Base-by-base conservation (phyloP, 2,888 invertebrate species). In the Leucania comma region DNA sequence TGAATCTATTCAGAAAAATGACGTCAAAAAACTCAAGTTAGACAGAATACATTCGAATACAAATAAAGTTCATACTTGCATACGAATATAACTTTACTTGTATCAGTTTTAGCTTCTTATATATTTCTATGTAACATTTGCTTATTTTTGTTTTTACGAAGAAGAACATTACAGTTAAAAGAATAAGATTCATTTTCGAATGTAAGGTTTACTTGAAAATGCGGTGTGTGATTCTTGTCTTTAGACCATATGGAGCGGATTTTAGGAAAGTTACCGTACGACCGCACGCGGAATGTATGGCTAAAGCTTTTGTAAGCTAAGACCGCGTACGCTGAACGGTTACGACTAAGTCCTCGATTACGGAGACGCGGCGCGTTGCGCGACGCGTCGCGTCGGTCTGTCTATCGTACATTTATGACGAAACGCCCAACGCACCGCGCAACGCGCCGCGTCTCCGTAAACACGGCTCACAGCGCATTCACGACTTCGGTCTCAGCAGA, bases 111-210 rank as follows among this genome's bases (percentile, higher is more conserved):
- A 54, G 0, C 26, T 54, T 29, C n/a, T n/a, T n/a, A n/a, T 17
- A 29, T 29, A 29, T 56, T 56, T 10, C n/a, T 32, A 32, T n/a
- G 12, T n/a, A 56, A 14, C n/a, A 4, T 10, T 56, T 56, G 5
- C 4, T 56, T n/a, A 32, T 4, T 5, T 32, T 57, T 0, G 35
- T 22, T 22, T 57, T 8, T n/a, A 14, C 56, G 8, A 57, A 57
- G 35, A n/a, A 56, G 32, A 35, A 57, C 35, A 1, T 35, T 35
- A 22, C 2, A 0, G 0, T 0, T 1, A 1, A 1, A 8, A 17
- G 2, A 35, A 57, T 57, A 57, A 35, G 57, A 1, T 22, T 17
- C 3, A 17, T 57, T 14, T 57, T 35, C 32, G 5, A n/a, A 32
- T 12, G 32, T n/a, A n/a, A 32, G 29, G 12, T 20, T 32, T 4